Percentiles rank a stretch among this genome's conserved stretches.
phyloP scores from a whole-genome alignment of 2,113 vertebrate genomes.

The Acanthisitta chloris region DNA sequence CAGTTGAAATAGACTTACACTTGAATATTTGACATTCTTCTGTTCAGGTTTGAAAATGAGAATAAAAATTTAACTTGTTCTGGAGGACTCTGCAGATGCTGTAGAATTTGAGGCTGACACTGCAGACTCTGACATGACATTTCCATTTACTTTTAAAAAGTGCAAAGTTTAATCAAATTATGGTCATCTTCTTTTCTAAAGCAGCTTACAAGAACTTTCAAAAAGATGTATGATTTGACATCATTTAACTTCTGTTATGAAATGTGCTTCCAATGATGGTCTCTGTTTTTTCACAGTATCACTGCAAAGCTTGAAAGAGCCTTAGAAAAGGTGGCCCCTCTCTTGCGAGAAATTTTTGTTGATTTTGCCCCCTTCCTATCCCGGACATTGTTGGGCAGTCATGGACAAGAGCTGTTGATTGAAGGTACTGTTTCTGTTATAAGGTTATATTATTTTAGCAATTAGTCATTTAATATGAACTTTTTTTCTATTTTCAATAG shows the following conservation, averaged over 20 bases:
- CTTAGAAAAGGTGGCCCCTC: conserved; percentile 94
- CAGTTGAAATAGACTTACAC: neutral
- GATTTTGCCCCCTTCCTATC: conserved; percentile 98
- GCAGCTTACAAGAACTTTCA: neutral
- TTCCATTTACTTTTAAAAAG: neutral
- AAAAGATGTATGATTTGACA: neutral
- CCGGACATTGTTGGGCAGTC: conserved; percentile 93
- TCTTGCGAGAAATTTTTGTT: conserved; percentile 97
- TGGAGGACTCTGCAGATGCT: neutral
- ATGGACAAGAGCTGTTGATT: conserved; percentile 96
- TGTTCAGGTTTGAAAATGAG: neutral
- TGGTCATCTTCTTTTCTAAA: neutral
- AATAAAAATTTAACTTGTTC: neutral
- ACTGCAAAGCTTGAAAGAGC: conserved; percentile 96
- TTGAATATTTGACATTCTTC: neutral
- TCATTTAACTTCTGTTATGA: conserved; percentile 33
- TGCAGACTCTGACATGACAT: neutral
- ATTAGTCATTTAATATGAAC: neutral
- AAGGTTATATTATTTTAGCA: neutral
- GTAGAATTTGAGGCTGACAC: neutral
- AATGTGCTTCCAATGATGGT: conserved; percentile 15
- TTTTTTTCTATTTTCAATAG: neutral
- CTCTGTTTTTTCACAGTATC: conserved; percentile 82
- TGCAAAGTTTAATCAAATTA: neutral
- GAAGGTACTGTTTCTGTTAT: conserved; percentile 90